These are phyloP conservation scores for Ptiloglossa arizonensis DNA, from an alignment of 1,140 invertebrate species.

Conservation along the genomic window DNA sequence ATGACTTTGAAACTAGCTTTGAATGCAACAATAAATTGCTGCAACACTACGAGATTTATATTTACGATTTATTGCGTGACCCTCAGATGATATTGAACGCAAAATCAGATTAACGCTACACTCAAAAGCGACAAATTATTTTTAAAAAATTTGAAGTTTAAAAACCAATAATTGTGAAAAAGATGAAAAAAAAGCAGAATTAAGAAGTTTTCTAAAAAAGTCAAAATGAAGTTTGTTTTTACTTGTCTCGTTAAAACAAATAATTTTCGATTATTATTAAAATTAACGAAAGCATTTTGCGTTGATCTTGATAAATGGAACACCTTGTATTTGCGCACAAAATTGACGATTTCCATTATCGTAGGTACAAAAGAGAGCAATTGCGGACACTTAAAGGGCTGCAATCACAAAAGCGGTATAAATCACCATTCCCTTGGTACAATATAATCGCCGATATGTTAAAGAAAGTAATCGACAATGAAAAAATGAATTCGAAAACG, in stretches of 20 bases:
- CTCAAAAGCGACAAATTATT: too few relatives aligned
- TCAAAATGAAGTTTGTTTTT: too few relatives aligned
- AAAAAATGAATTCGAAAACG: background rate
- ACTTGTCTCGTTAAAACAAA: too few relatives aligned
- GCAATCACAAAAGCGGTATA: slow-evolving; percentile 52
- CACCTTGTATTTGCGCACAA: too few relatives aligned
- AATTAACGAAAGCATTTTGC: background rate
- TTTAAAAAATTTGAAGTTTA: too few relatives aligned
- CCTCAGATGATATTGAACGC: background rate
- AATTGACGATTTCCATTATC: background rate
- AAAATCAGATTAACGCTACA: too few relatives aligned
- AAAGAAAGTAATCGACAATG: slow-evolving; percentile 56
- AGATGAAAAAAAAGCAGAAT: too few relatives aligned
- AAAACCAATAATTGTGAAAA: too few relatives aligned
- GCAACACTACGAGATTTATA: background rate
- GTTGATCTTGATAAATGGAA: background rate
- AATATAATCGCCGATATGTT: slow-evolving; percentile 67
- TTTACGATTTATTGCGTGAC: background rate
- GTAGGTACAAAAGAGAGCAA: slow-evolving; percentile 69
- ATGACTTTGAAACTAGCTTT: too few relatives aligned
- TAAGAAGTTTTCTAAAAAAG: too few relatives aligned
- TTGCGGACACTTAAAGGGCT: slow-evolving; percentile 56
- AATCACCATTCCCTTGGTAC: slow-evolving; percentile 66
- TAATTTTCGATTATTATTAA: too few relatives aligned
- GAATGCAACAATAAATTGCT: too few relatives aligned